Conservation (phyloP, 1,140 invertebrate species). For the Coptotermes formosanus region DNA sequence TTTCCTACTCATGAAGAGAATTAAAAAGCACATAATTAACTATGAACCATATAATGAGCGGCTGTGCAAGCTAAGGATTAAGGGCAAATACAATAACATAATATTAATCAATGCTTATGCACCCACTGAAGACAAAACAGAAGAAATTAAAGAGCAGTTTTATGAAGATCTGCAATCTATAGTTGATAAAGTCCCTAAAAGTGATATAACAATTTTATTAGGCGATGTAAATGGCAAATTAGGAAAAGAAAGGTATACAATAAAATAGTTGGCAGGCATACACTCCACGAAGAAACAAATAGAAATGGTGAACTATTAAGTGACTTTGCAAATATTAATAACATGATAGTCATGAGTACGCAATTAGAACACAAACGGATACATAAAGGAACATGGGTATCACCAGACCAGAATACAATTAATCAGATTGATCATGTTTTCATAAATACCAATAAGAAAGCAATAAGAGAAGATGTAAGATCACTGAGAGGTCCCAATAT, state of each 20-base stretch:
- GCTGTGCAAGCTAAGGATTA: too few species aligned
- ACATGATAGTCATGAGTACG: slow-evolving; percentile 12
- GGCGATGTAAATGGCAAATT: slow-evolving; percentile 34
- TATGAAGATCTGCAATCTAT: slow-evolving; percentile 29
- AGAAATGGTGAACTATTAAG: slow-evolving; percentile 25
- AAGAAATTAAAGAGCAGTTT: slow-evolving; percentile 27
- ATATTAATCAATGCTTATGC: too few species aligned
- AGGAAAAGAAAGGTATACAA: slow-evolving; percentile 24
- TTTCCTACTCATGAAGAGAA: too few species aligned
- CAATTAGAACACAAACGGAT: slow-evolving; percentile 19
- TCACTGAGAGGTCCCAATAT: background rate
- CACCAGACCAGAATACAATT: too few species aligned
- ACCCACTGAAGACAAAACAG: slow-evolving; percentile 24
- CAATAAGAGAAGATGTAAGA: background rate
- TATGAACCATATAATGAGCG: too few species aligned
- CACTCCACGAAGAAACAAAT: slow-evolving; percentile 31
- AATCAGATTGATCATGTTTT: too few species aligned
- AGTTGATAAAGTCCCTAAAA: slow-evolving; percentile 28
- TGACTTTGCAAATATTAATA: slow-evolving; percentile 10
- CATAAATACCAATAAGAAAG: slow-evolving; percentile 18
- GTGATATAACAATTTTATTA: slow-evolving; percentile 30
- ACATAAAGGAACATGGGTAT: too few species aligned
- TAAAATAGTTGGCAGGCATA: slow-evolving; percentile 31
- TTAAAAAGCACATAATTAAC: too few species aligned
- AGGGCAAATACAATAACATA: too few species aligned